Conservation (phyloP, 2,797 vertebrate genomes). For the Erpetoichthys calabaricus region DNA sequence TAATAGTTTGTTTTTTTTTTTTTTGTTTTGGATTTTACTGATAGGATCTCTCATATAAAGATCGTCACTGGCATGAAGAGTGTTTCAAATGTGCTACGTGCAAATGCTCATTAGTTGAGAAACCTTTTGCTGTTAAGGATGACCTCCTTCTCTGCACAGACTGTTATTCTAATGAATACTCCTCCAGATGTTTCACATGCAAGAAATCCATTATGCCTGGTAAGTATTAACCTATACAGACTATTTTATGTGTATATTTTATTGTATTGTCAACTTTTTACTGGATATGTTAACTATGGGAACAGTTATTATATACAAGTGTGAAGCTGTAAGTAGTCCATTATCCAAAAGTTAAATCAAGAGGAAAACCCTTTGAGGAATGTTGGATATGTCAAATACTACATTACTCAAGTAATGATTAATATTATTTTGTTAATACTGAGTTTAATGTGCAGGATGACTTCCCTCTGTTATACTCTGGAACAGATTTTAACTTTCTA, state of each 20-base stretch:
- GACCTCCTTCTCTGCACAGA: slow-evolving; percentile 78
- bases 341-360: too few relatives aligned
- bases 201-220: slow-evolving; percentile 88
- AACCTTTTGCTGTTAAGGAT: slow-evolving; percentile 85
- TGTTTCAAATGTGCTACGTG: slow-evolving; percentile 88
- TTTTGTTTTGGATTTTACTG: slow-evolving; percentile 15
- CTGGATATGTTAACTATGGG: neutral
- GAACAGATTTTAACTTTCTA: too few relatives aligned
- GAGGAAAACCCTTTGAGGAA: too few relatives aligned
- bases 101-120: slow-evolving; percentile 72
- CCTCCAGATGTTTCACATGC: slow-evolving; percentile 85
- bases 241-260: neutral
- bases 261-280: too few relatives aligned
- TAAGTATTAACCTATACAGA: slow-evolving; percentile 29
- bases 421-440: too few relatives aligned
- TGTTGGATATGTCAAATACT: too few relatives aligned
- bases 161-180: slow-evolving; percentile 78
- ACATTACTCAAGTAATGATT: too few relatives aligned
- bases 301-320: neutral
- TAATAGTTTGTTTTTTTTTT: too few relatives aligned
- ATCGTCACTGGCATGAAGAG: slow-evolving; percentile 79
- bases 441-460: too few relatives aligned
- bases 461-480: too few relatives aligned
- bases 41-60: slow-evolving; percentile 88
- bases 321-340: too few relatives aligned